phyloP scores from a whole-genome alignment of 2,888 invertebrate species.

The Pristionchus exspectatus region DNA sequence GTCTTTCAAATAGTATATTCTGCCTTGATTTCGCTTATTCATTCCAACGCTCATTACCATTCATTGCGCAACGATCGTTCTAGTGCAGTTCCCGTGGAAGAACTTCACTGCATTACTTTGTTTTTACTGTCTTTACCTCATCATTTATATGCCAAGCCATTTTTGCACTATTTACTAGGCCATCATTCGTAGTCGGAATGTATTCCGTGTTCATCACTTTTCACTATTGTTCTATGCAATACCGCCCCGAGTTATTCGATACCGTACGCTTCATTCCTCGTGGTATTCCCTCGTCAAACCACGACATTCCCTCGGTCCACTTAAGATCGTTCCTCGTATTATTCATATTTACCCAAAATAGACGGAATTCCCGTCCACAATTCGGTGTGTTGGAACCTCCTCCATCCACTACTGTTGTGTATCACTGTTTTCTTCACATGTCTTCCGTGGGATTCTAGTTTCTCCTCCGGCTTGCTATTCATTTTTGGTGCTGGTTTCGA shows the following conservation, averaged over 20 bases:
- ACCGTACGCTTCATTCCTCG: background rate
- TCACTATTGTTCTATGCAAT: background rate
- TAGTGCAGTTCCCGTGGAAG: background rate
- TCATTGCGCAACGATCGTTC: background rate
- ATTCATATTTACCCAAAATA: background rate
- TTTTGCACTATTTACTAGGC: too few relatives aligned
- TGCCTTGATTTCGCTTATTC: background rate
- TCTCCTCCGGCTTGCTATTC: too few relatives aligned
- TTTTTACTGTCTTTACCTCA: too few relatives aligned
- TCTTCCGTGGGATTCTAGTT: too few relatives aligned
- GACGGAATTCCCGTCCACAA: background rate
- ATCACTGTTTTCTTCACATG: background rate
- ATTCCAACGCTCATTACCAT: background rate
- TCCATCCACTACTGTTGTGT: background rate
- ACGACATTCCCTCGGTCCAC: conserved; percentile 18
- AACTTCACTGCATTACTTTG: background rate
- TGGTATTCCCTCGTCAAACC: background rate
- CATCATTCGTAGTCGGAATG: background rate
- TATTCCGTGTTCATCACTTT: background rate
- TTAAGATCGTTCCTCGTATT: background rate
- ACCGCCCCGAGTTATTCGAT: background rate
- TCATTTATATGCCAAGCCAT: too few relatives aligned
- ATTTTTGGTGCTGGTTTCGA: too few relatives aligned
- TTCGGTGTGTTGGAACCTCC: background rate
- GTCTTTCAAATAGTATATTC: background rate